A percentile compares a stretch with the other conserved stretches of the same genome.
Conservation (phyloP, 2,888 invertebrate species). For the Pachycephus smyrnensis region DNA sequence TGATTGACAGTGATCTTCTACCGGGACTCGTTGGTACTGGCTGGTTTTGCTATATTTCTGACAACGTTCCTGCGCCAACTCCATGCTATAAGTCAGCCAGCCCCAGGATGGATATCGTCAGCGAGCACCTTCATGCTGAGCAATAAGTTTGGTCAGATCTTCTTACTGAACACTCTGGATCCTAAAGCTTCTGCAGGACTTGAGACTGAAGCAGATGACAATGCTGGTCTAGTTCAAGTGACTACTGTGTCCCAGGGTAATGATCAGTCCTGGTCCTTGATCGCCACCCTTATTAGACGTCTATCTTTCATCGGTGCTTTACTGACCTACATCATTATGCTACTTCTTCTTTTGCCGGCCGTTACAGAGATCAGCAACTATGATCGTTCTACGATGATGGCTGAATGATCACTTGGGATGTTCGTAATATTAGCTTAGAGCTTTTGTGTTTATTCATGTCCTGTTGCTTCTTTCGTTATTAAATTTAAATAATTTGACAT, state of each 20-base stretch:
- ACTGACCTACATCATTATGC: slow-evolving; percentile 45
- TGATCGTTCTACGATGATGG: neutral
- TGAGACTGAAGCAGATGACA: slow-evolving; percentile 44
- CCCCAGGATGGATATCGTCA: slow-evolving; percentile 48
- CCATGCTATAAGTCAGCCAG: slow-evolving; percentile 31
- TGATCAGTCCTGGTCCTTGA: slow-evolving; percentile 44
- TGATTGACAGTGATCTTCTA: slow-evolving; percentile 49
- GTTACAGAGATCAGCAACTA: neutral
- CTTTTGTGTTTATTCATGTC: too few species aligned
- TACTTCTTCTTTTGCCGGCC: slow-evolving; percentile 34
- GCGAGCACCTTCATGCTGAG: slow-evolving; percentile 38
- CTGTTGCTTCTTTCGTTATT: neutral
- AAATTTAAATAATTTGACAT: neutral
- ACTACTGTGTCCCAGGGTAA: slow-evolving; percentile 23
- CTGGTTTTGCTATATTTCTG: slow-evolving; percentile 51
- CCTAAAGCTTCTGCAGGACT: slow-evolving; percentile 48
- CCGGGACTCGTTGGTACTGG: slow-evolving; percentile 47
- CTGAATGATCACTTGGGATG: neutral
- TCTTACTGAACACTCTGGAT: slow-evolving; percentile 50
- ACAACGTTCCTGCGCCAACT: slow-evolving; percentile 52
- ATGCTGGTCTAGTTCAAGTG: slow-evolving; percentile 35
- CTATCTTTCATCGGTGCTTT: slow-evolving; percentile 41
- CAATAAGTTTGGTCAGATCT: slow-evolving; percentile 50
- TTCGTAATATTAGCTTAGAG: too few species aligned
- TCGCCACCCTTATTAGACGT: slow-evolving; percentile 49